A percentile compares a stretch with the other conserved stretches of the same genome.
phyloP scores from a whole-genome alignment of 2,888 invertebrate genomes.

The Pyrrhia umbra region DNA sequence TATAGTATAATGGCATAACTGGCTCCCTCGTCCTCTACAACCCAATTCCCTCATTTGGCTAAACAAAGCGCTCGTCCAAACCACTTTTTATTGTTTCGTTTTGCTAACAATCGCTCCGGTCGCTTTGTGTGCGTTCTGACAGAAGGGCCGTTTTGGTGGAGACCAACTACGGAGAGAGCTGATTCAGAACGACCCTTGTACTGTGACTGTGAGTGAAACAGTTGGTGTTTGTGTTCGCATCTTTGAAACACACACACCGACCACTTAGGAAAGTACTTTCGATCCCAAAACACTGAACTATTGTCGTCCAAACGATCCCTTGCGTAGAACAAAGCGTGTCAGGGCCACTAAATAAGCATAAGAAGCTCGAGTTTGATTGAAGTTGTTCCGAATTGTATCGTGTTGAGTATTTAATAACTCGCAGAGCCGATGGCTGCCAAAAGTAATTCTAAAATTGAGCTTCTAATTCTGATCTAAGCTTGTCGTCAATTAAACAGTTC shows the following conservation, averaged over 20 bases:
- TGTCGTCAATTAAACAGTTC: slow-evolving; percentile 36
- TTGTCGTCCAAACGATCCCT: neutral
- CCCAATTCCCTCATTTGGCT: slow-evolving; percentile 57
- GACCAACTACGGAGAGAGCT: slow-evolving; percentile 28
- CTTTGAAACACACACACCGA: slow-evolving; percentile 11
- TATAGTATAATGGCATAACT: slow-evolving; percentile 20
- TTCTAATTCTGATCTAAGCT: slow-evolving; percentile 25
- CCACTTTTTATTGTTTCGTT: slow-evolving; percentile 62
- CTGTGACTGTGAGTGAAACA: slow-evolving; percentile 21
- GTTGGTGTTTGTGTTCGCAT: slow-evolving; percentile 16
- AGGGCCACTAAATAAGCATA: slow-evolving; percentile 5
- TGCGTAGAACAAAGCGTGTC: neutral
- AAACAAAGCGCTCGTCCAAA: slow-evolving; percentile 55
- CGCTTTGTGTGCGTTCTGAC: slow-evolving; percentile 40
- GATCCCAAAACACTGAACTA: neutral
- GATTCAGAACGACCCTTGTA: slow-evolving; percentile 23
- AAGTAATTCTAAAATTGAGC: slow-evolving; percentile 3
- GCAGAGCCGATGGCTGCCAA: neutral
- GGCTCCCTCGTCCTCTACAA: slow-evolving; percentile 41
- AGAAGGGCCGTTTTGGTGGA: slow-evolving; percentile 20
- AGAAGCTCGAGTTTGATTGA: neutral
- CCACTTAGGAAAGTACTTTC: slow-evolving; percentile 1
- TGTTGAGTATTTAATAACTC: slow-evolving; percentile 15
- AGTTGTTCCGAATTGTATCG: neutral
- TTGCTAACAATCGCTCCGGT: slow-evolving; percentile 42